These are phyloP conservation scores for Drosophila insularis DNA, from an alignment of 1,140 invertebrate species.

Conservation along the genomic window DNA sequence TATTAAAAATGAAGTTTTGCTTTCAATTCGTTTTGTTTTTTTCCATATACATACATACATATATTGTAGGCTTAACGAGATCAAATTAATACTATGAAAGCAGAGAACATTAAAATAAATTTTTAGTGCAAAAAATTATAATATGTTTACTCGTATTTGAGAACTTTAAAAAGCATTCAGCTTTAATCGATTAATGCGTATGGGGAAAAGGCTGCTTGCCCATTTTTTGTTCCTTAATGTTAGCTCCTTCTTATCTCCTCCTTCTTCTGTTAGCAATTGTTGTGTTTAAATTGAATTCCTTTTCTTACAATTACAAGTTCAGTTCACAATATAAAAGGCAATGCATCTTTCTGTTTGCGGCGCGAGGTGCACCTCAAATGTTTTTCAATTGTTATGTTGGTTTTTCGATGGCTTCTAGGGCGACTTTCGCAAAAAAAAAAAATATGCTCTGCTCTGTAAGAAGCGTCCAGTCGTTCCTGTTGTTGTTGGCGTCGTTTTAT, in stretches of 20 bases:
- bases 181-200: no score
- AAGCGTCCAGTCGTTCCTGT: not conserved
- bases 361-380: not conserved
- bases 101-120: no score
- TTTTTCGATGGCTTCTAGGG: not conserved
- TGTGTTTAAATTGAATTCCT: not conserved
- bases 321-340: not conserved
- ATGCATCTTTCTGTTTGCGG: not conserved
- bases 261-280: not conserved
- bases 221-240: no score
- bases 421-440: not conserved
- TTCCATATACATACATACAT: no score
- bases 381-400: not conserved
- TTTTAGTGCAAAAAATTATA: no score
- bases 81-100: no score
- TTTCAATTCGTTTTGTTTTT: not conserved
- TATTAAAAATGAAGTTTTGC: slow-evolving; percentile 1
- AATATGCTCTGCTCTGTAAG: not conserved
- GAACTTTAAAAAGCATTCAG: no score
- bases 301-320: not conserved
- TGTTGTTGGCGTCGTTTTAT: slow-evolving; percentile 19
- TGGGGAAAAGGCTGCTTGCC: no score
- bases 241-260: no score
- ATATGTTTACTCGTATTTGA: no score
- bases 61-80: no score